Percentiles rank a stretch among this genome's conserved stretches.
Conservation (phyloP, 2,888 invertebrate genomes). For the Mesorhabditis belari region DNA sequence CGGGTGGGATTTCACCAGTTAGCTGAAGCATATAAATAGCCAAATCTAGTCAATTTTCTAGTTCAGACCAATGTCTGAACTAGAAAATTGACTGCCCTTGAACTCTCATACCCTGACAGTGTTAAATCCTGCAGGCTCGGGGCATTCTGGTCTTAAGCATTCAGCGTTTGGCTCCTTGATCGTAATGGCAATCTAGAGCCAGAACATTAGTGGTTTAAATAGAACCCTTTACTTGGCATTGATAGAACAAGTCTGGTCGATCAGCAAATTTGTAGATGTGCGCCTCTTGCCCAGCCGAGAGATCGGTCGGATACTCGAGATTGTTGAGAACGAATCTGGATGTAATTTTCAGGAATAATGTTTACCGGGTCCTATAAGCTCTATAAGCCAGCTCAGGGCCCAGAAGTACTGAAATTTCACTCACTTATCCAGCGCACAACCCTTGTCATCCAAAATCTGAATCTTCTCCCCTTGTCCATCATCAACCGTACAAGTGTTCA, state of each 20-base stretch:
- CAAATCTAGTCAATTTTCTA: too few relatives aligned
- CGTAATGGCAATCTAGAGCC: slow-evolving; percentile 40
- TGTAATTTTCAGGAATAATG: neutral
- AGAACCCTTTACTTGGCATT: slow-evolving; percentile 42
- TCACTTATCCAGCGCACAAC: slow-evolving; percentile 49
- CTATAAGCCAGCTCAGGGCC: too few relatives aligned
- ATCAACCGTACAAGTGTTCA: slow-evolving; percentile 51
- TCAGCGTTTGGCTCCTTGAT: slow-evolving; percentile 51
- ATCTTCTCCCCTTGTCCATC: slow-evolving; percentile 51
- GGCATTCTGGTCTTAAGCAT: slow-evolving; percentile 46
- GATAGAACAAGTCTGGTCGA: slow-evolving; percentile 51
- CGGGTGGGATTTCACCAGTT: neutral
- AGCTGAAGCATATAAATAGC: too few relatives aligned
- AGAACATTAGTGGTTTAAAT: neutral
- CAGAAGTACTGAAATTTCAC: too few relatives aligned
- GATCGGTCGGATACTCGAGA: slow-evolving; percentile 51
- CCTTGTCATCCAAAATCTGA: slow-evolving; percentile 49
- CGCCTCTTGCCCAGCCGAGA: slow-evolving; percentile 51
- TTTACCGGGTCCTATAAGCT: too few relatives aligned
- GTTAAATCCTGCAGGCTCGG: slow-evolving; percentile 48
- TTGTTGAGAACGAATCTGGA: slow-evolving; percentile 48
- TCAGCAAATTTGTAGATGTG: slow-evolving; percentile 53
- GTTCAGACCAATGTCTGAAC: too few relatives aligned
- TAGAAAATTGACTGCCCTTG: neutral
- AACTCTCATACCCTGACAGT: slow-evolving; percentile 13